Evolutionary conservation across 2,888 invertebrate species (phyloP).

Genomic region (Cryptocephalus moraei): DNA sequence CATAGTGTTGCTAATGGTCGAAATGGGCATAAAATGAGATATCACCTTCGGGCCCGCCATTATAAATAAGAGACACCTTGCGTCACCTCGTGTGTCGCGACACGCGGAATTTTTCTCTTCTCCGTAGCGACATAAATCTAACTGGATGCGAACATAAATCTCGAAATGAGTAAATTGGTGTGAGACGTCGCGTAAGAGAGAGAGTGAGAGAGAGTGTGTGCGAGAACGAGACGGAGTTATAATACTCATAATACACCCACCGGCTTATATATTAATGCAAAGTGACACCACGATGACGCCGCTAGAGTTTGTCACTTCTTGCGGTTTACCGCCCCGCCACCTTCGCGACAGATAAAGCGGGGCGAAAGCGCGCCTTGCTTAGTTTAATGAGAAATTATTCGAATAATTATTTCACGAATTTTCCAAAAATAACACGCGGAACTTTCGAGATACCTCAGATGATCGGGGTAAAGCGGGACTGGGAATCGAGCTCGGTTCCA

Average conservation of each 20-base stretch:
- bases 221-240: too few species aligned
- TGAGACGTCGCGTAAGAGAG: conserved; percentile 7
- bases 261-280: conserved; percentile 21
- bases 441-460: too few species aligned
- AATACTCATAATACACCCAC: conserved; percentile 3
- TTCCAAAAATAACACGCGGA: too few species aligned
- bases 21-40: too few species aligned
- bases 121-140: conserved; percentile 7
- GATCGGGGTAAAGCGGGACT: too few species aligned
- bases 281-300: conserved; percentile 18
- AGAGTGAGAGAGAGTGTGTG: conserved; percentile 8
- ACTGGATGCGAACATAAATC: conserved; percentile 18
- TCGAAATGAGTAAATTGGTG: conserved; percentile 19
- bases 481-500: too few species aligned
- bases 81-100: too few species aligned
- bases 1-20: too few species aligned
- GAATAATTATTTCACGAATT: too few species aligned
- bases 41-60: too few species aligned
- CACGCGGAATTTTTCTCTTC: neutral
- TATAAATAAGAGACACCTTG: too few species aligned
- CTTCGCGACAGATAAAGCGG: conserved; percentile 3
- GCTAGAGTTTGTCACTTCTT: conserved; percentile 19
- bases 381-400: too few species aligned
- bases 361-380: conserved; percentile 1
- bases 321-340: conserved; percentile 18